These are phyloP conservation scores for Aphidius ervi DNA, from an alignment of 1,140 invertebrate genomes.

Conservation along the genomic window DNA sequence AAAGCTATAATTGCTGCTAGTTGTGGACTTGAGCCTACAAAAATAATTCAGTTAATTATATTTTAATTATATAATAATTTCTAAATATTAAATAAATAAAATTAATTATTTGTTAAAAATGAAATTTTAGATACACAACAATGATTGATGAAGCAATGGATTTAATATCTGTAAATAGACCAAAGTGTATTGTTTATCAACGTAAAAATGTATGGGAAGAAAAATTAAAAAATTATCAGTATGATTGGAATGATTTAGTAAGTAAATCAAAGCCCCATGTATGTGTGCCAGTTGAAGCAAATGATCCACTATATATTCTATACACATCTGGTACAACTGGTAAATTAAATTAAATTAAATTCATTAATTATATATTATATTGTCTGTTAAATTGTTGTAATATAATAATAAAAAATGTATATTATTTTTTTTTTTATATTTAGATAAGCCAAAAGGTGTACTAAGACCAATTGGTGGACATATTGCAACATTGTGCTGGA, in stretches of 20 bases:
- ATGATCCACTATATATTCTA: conserved; percentile 86
- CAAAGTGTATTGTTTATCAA: conserved; percentile 78
- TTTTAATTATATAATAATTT: neutral
- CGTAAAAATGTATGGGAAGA: conserved; percentile 64
- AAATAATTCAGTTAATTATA: conserved; percentile 65
- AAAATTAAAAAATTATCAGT: conserved; percentile 61
- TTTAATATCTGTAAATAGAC: conserved; percentile 65
- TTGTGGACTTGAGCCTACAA: conserved; percentile 83
- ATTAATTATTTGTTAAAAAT: conserved; percentile 15
- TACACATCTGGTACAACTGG: conserved; percentile 92
- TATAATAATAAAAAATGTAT: conserved; percentile 8
- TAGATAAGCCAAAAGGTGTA: conserved; percentile 77
- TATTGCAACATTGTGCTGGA: conserved; percentile 77
- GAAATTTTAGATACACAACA: conserved; percentile 68
- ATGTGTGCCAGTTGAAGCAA: conserved; percentile 81
- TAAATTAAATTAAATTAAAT: conserved; percentile 27
- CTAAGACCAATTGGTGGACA: conserved; percentile 83
- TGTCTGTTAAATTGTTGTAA: neutral
- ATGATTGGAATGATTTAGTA: conserved; percentile 74
- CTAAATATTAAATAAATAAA: neutral
- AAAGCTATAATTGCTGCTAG: conserved; percentile 86
- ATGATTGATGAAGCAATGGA: conserved; percentile 82
- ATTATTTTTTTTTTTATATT: conserved; percentile 8
- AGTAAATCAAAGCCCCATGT: conserved; percentile 62
- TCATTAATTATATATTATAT: too few species aligned